Conservation (phyloP, 2,888 invertebrate genomes). For the Galerucella calmariensis region DNA sequence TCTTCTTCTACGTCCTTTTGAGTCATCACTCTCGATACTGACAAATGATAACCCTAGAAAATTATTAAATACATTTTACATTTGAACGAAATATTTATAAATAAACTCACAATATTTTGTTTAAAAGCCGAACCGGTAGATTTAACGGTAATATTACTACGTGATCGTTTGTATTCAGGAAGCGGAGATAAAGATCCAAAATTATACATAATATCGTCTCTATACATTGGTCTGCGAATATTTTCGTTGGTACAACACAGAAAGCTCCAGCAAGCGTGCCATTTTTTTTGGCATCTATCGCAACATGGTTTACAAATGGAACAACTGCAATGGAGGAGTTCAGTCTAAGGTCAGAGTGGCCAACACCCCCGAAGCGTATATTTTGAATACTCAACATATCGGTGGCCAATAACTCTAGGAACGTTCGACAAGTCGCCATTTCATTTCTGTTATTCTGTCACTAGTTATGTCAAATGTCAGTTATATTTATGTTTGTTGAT, state of each 20-base stretch:
- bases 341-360: too few relatives aligned
- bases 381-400: too few relatives aligned
- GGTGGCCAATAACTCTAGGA: too few relatives aligned
- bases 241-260: neutral
- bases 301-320: neutral
- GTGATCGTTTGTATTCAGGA: slow-evolving; percentile 40
- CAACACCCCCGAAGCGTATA: too few relatives aligned
- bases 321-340: neutral
- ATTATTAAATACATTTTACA: neutral
- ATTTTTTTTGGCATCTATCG: slow-evolving; percentile 35
- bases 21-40: slow-evolving; percentile 69
- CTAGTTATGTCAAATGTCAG: too few relatives aligned
- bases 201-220: slow-evolving; percentile 78
- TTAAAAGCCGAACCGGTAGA: slow-evolving; percentile 8
- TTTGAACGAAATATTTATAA: neutral
- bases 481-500: too few relatives aligned
- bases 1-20: slow-evolving; percentile 63
- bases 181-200: slow-evolving; percentile 50
- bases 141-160: slow-evolving; percentile 15
- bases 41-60: slow-evolving; percentile 67
- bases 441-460: too few relatives aligned
- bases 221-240: slow-evolving; percentile 69
- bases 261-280: slow-evolving; percentile 27
- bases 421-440: too few relatives aligned
- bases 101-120: slow-evolving; percentile 34